Evolutionary conservation across 2,888 invertebrate species (phyloP), one percentile per base, ranked within the genome.

Genomic region (Geotrupes spiniger): DNA sequence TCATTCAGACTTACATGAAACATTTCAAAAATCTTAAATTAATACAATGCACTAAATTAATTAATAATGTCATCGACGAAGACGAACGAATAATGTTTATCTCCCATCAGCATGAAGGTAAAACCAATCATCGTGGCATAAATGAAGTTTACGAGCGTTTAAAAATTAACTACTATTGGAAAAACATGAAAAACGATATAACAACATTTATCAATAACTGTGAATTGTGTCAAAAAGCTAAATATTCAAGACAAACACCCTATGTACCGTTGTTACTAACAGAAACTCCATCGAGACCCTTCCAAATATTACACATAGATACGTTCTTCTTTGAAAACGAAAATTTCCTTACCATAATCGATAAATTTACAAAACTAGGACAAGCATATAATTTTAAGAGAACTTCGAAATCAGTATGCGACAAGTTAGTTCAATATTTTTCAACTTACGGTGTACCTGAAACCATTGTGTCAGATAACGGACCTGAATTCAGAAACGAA

Each of bases 161-260:
- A 31, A 31, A 31, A 8, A 31, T 5, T 31, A 31, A 31, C 14
- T 31, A 31, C 9, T 31, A 31, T 31, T 31, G 31, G 31, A 31
- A 4, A 31, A 31, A 31, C 9, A 4, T 31, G 11, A 31, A 31
- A 31, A 31, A 31, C 11, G 31, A 4, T 12, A 4, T 9, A 4
- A 12, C n/a, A n/a, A n/a, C 4, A 11, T 31, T 11, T 9, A 31
- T 31, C 9, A 31, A 31, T 12, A 8, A 31, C 31, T 31, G 31
- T 12, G 31, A 31, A 31, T 5, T 31, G 9, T 31, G 31, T 31
- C 31, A 31, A 31, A 31, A 31, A 8, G 14, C 31, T 4, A 31
- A 31, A 31, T 31, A 31, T 8, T 31, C 31, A 4, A 10, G 31
- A 31, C 11, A 10, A 31, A 3, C 3, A 5, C 11, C 31, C 3